phyloP scores from a whole-genome alignment of 2,113 vertebrate species.

The Baryphthengus martii region DNA sequence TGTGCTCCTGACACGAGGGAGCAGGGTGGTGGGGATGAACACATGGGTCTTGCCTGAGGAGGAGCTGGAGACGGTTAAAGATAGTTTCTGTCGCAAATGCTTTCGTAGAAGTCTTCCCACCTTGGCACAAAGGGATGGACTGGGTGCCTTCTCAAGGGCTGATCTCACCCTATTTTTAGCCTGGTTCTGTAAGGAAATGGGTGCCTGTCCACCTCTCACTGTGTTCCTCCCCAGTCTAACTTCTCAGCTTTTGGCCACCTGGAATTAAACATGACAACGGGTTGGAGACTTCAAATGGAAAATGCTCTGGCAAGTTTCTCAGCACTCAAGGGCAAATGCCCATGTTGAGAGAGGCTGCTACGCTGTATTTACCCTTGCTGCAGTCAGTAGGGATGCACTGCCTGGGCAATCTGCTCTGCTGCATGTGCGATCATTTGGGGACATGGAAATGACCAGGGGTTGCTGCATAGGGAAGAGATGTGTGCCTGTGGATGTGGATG shows the following conservation, averaged over 20 bases:
- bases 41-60: fast-evolving
- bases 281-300: neutral
- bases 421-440: fast-evolving
- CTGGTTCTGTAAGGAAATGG: neutral
- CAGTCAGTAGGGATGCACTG: neutral
- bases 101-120: neutral
- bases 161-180: neutral
- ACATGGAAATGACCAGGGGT: neutral
- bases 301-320: neutral
- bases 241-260: neutral
- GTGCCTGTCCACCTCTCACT: neutral
- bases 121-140: neutral
- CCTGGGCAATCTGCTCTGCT: neutral
- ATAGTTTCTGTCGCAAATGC: neutral
- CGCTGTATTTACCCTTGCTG: too few species aligned
- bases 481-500: neutral
- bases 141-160: neutral
- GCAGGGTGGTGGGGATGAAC: neutral
- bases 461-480: neutral
- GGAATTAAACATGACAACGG: neutral
- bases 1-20: neutral
- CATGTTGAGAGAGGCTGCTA: neutral
- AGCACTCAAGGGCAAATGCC: neutral
- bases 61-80: neutral
- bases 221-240: neutral